These are phyloP conservation scores for Amblyornis subalaris DNA, from an alignment of 2,113 vertebrate genomes.

Conservation along the genomic window DNA sequence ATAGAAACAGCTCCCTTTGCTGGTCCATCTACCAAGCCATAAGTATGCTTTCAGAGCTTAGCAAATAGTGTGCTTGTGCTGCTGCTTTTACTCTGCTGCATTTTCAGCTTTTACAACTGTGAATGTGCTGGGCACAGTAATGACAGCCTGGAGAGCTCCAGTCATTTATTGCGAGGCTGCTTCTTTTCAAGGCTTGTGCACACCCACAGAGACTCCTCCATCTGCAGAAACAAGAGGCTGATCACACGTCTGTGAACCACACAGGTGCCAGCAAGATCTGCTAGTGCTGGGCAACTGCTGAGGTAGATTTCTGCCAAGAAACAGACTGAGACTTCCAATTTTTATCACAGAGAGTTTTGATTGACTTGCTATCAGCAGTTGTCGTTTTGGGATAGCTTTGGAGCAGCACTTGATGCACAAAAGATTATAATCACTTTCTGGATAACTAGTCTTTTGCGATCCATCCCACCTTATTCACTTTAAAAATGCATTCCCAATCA, in stretches of 20 bases:
- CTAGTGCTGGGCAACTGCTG: not conserved
- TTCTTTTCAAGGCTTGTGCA: not conserved
- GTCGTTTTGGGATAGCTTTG: not conserved
- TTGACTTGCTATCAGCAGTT: not conserved
- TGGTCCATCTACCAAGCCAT: not conserved
- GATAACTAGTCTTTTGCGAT: not conserved
- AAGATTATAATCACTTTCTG: not conserved
- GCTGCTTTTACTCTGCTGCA: not conserved
- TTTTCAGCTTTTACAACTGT: not conserved
- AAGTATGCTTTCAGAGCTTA: not conserved
- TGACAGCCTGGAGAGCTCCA: not conserved
- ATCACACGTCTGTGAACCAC: not conserved
- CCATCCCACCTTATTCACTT: not conserved
- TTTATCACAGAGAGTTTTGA: not conserved
- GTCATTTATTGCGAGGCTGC: not conserved
- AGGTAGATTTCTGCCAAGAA: not conserved
- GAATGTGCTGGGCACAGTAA: not conserved
- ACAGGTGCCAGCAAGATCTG: not conserved
- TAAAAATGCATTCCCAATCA: not conserved
- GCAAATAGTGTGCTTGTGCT: not conserved
- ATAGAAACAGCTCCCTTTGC: not conserved
- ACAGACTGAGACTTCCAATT: not conserved
- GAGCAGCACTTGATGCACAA: not conserved
- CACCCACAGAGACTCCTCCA: not conserved
- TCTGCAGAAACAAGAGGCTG: not conserved